Conservation (phyloP, 2,888 invertebrate genomes). For the Papilio elwesi region DNA sequence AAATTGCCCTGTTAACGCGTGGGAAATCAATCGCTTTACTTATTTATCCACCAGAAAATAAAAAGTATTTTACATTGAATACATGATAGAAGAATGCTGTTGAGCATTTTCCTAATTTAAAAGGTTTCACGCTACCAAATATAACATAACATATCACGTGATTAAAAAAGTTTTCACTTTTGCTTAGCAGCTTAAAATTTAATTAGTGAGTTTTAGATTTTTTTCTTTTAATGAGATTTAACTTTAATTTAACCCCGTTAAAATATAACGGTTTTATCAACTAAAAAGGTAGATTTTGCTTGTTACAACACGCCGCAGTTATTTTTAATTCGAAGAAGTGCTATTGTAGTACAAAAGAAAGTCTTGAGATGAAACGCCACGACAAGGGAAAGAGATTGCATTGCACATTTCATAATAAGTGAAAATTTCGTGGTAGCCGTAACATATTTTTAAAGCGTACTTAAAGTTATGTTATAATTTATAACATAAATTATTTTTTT, state of each 20-base stretch:
- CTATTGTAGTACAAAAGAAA: conserved; percentile 28
- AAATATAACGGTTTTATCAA: conserved; percentile 26
- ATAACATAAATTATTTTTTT: too few species aligned
- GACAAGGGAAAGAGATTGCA: conserved; percentile 10
- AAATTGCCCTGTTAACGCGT: too few species aligned
- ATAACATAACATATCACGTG: too few species aligned
- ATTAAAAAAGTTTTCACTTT: background rate
- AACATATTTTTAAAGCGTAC: background rate
- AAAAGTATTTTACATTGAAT: too few species aligned
- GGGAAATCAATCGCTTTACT: too few species aligned
- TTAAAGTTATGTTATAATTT: background rate
- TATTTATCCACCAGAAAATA: too few species aligned
- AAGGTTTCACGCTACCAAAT: too few species aligned
- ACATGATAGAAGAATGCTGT: too few species aligned
- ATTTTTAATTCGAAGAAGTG: conserved; percentile 35
- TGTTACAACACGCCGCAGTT: conserved; percentile 18
- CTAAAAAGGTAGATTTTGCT: conserved; percentile 22
- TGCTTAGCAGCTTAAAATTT: conserved; percentile 10
- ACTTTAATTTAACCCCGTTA: conserved; percentile 29
- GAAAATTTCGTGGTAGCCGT: conserved; percentile 3
- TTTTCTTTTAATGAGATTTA: conserved; percentile 21
- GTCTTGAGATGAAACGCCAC: conserved; percentile 9
- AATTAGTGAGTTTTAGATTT: conserved; percentile 18
- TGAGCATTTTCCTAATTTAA: too few species aligned
- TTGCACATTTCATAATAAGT: conserved; percentile 16